Evolutionary conservation across 2,113 vertebrate genomes (phyloP), one percentile per base, ranked within the genome.

Genomic region (Pelodiscus sinensis): DNA sequence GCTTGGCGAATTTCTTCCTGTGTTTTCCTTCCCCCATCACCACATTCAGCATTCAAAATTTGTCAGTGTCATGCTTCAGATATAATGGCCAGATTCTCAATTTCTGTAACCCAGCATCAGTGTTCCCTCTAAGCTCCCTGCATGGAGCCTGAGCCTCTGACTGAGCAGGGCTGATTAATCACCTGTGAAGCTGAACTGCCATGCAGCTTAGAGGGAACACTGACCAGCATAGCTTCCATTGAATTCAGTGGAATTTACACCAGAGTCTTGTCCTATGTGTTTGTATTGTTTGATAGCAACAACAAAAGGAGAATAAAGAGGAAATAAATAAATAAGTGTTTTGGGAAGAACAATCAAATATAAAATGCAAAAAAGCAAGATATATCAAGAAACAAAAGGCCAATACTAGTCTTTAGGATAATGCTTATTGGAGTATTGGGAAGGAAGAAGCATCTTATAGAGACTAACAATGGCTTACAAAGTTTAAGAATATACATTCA

Each of bases 301-400:
- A 57, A 57, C 8, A 57, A 57, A 57, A 57, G 56, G 56, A 57
- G 9, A 57, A 57, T 24, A 24, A 44, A 44, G 44, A 57, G 22
- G 8, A 57, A 31, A 31, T n/a, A 29, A 4, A 31, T 31, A 31
- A 65, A 29, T 31, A 14, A 8, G 15, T 65, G 15, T 73, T 92
- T 93, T 65, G 78, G 38, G 91, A 87, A 80, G 82, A 97, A 84
- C 31, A 90, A 6, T 78, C 35, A 86, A 75, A 11, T 60, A 54
- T 52, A 68, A 55, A 92, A 82, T 77, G 65, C 27, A 44, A 93
- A 88, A 78, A 94, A 92, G 55, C 3, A 91, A 92, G 90, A 81
- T 78, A 81, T 75, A 58, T 94, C 82, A 95, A 79, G 44, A 94
- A 94, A 92, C 71, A 44, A 1, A 94, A 92, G 77, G 86, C 89